Conservation (phyloP, 2,888 invertebrate species). For the Andrena chrysosceles region DNA sequence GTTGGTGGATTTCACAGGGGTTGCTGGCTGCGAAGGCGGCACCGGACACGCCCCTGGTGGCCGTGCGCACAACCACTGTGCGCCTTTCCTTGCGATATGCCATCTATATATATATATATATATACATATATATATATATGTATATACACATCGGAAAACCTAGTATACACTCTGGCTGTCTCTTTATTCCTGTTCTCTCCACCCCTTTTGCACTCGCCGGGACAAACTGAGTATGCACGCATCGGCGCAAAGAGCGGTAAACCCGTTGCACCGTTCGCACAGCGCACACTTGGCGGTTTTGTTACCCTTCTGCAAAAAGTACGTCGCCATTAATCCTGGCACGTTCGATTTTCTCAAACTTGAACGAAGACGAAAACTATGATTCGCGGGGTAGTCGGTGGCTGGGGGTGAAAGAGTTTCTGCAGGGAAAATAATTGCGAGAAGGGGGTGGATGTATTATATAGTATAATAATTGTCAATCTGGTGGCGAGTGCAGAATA, state of each 20-base stretch:
- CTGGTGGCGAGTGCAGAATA: too few species aligned
- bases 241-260: constrained; percentile 67
- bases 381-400: neutral
- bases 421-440: neutral
- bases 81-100: constrained; percentile 78
- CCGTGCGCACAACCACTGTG: constrained; percentile 82
- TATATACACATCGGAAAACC: constrained; percentile 74
- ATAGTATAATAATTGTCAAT: too few species aligned
- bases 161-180: constrained; percentile 68
- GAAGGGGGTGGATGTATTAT: too few species aligned
- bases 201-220: constrained; percentile 65
- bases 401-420: neutral
- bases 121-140: constrained; percentile 71
- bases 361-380: constrained; percentile 5
- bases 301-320: constrained; percentile 47
- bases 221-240: constrained; percentile 64
- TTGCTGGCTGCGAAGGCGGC: constrained; percentile 80
- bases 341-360: constrained; percentile 56
- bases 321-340: constrained; percentile 66
- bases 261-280: constrained; percentile 61
- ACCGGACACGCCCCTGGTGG: constrained; percentile 83
- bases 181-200: constrained; percentile 73
- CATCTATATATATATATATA: constrained; percentile 59
- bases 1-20: constrained; percentile 78
- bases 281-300: constrained; percentile 60